Evolutionary conservation across 1,140 invertebrate species (phyloP).

Genomic region (Ericerus pela): DNA sequence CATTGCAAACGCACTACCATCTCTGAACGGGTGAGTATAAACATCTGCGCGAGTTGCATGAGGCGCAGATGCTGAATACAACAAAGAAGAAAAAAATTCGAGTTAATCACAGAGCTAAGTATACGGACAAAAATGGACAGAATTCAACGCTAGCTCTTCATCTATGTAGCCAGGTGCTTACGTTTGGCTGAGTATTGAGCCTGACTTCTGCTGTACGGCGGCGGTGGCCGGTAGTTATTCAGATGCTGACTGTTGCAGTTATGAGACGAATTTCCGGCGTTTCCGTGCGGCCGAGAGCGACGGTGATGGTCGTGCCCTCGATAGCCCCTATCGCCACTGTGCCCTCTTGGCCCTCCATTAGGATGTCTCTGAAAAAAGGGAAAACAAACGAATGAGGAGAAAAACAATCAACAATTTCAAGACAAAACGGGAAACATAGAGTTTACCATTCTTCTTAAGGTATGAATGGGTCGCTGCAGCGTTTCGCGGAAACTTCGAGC

Average conservation of each 20-base stretch:
- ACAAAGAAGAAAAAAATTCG: neutral
- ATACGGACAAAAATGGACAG: neutral
- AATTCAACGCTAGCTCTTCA: conserved; percentile 24
- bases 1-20: conserved; percentile 9
- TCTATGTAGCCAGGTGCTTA: conserved; percentile 28
- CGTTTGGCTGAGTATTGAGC: conserved; percentile 12
- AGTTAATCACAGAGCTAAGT: neutral
- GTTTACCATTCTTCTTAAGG: conserved; percentile 61
- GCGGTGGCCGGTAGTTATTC: neutral
- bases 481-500: conserved; percentile 75
- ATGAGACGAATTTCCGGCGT: neutral
- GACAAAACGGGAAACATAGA: conserved; percentile 13
- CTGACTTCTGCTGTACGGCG: neutral
- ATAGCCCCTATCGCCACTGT: conserved; percentile 3
- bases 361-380: neutral
- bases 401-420: conserved; percentile 3
- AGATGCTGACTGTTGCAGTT: neutral
- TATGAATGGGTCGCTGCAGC: conserved; percentile 72
- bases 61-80: conserved; percentile 7
- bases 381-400: conserved; percentile 12
- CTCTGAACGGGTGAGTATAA: conserved; percentile 20
- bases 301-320: conserved; percentile 9
- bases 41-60: conserved; percentile 22
- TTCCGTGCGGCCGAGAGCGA: neutral
- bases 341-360: neutral